Percentiles rank a stretch among this genome's conserved stretches.
Conservation (phyloP, 2,113 vertebrate genomes). For the Triplophysa rosa region DNA sequence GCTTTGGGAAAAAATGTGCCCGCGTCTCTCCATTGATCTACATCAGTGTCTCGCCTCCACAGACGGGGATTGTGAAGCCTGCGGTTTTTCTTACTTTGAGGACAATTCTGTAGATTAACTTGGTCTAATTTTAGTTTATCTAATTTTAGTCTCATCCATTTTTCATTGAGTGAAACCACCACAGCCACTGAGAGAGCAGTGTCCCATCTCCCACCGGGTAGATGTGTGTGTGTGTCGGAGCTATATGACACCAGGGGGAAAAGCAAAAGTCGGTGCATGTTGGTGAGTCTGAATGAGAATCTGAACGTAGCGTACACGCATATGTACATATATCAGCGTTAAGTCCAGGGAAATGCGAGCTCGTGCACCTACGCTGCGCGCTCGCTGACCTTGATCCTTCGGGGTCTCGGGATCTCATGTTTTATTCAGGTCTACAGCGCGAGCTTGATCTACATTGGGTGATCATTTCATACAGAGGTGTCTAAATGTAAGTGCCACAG, state of each 20-base stretch:
- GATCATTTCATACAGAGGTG: conserved; percentile 41
- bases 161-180: conserved; percentile 59
- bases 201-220: conserved; percentile 54
- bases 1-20: background rate
- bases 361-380: background rate
- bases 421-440: conserved; percentile 40
- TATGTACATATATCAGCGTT: background rate
- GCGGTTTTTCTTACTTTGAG: conserved; percentile 53
- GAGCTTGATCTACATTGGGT: conserved; percentile 43
- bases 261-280: background rate
- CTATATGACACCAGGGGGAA: background rate
- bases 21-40: conserved; percentile 28
- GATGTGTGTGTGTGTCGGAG: conserved; percentile 34
- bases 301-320: background rate
- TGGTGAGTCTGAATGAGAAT: background rate
- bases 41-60: conserved; percentile 37
- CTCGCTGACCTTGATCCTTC: conserved; percentile 38
- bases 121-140: conserved; percentile 57
- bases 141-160: conserved; percentile 62
- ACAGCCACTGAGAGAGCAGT: conserved; percentile 50
- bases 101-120: conserved; percentile 50
- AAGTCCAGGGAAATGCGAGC: background rate
- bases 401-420: conserved; percentile 37
- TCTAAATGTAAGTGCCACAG: conserved; percentile 29
- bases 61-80: conserved; percentile 46